Percentiles rank a stretch among this genome's conserved stretches.
Conservation (phyloP, 2,113 vertebrate genomes). For the Nibea albiflora region DNA sequence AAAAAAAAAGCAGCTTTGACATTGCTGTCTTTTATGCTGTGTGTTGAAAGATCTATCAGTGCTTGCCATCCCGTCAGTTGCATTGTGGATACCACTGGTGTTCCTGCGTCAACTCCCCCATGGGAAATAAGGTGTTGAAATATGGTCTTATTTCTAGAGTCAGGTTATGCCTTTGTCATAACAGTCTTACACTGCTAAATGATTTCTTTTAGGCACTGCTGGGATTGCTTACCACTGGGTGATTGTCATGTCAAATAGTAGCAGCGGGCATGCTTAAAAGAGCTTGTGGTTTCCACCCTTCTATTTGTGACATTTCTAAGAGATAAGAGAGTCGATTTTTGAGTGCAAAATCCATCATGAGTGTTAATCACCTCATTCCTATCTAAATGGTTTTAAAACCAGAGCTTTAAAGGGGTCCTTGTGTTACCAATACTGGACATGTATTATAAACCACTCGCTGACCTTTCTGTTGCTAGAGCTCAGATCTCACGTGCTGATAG, state of each 20-base stretch:
- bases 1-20: conserved; percentile 22
- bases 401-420: conserved; percentile 27
- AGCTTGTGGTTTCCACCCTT: conserved; percentile 38
- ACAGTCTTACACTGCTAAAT: conserved; percentile 51
- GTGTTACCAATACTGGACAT: conserved; percentile 37
- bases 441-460: conserved; percentile 29
- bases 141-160: conserved; percentile 47
- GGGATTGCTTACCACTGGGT: conserved; percentile 40
- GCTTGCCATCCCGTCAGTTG: background rate
- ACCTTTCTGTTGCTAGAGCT: conserved; percentile 24
- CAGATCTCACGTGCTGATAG: conserved; percentile 50
- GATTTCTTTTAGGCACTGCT: conserved; percentile 59
- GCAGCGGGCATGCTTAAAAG: conserved; percentile 41
- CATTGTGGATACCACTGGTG: conserved; percentile 18
- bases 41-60: conserved; percentile 47
- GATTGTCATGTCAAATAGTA: conserved; percentile 53
- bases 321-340: conserved; percentile 21
- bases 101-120: conserved; percentile 34
- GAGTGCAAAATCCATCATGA: conserved; percentile 39
- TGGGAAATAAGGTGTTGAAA: conserved; percentile 66
- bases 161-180: conserved; percentile 59
- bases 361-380: conserved; percentile 59
- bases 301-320: conserved; percentile 43
- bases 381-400: conserved; percentile 53
- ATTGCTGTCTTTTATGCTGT: conserved; percentile 31